Conservation (phyloP, 2,797 vertebrate species). For the Neosilurus hyrtlii region DNA sequence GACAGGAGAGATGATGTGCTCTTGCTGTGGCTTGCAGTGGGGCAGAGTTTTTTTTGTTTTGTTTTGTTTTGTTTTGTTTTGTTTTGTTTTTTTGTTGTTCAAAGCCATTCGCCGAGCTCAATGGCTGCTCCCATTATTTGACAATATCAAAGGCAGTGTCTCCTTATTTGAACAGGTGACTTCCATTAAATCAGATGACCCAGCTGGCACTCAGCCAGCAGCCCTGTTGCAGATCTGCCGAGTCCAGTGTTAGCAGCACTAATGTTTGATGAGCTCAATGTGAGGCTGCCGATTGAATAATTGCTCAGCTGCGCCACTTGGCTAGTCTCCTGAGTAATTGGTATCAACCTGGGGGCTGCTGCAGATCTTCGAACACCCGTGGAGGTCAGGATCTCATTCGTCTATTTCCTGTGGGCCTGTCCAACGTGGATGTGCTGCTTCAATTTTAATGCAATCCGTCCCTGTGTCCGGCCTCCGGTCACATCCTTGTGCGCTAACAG, state of each 20-base stretch:
- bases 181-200: constrained; percentile 71
- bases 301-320: constrained; percentile 54
- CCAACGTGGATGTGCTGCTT: constrained; percentile 40
- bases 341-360: constrained; percentile 54
- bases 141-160: constrained; percentile 71
- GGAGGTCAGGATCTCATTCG: constrained; percentile 64
- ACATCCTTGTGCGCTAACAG: constrained; percentile 24
- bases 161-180: constrained; percentile 82
- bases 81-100: constrained; percentile 38
- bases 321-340: constrained; percentile 58
- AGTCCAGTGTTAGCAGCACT: constrained; percentile 35
- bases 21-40: constrained; percentile 71
- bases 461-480: constrained; percentile 30
- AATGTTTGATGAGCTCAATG: constrained; percentile 48
- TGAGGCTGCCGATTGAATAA: constrained; percentile 57
- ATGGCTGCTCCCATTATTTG: constrained; percentile 68
- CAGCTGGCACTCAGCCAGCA: constrained; percentile 63
- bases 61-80: no score
- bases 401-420: constrained; percentile 60
- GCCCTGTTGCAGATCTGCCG: constrained; percentile 47
- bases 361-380: constrained; percentile 51
- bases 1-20: constrained; percentile 75
- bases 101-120: constrained; percentile 70
- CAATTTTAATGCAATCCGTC: constrained; percentile 52
- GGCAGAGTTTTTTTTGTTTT: neutral